Percentiles rank a stretch among this genome's conserved stretches.
These are phyloP conservation scores for Megastigmus dorsalis DNA, from an alignment of 2,888 invertebrate genomes.

Conservation along the genomic window DNA sequence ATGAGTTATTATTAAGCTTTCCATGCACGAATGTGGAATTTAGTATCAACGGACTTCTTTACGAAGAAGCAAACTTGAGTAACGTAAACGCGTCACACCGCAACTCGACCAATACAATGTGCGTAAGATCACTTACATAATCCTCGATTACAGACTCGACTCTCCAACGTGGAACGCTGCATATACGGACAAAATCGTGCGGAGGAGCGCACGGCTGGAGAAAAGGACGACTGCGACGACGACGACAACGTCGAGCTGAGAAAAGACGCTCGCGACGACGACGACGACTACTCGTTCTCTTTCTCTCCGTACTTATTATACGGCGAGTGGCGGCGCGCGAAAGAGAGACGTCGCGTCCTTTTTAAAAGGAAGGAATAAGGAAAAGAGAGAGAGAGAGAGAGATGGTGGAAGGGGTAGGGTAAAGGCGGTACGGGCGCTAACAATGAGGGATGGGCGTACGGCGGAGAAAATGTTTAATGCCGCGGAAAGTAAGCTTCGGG, in stretches of 20 bases:
- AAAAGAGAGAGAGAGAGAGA: constrained; percentile 10
- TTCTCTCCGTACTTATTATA: constrained; percentile 22
- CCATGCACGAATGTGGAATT: too few species aligned
- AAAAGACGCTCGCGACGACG: constrained; percentile 28
- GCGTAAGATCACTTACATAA: too few species aligned
- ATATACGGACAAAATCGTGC: too few species aligned
- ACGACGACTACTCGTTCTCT: not conserved
- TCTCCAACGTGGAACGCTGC: too few species aligned
- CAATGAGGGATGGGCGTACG: constrained; percentile 73
- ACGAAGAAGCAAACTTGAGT: too few species aligned
- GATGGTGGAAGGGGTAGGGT: not conserved
- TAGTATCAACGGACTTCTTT: too few species aligned
- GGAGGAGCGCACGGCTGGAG: not conserved
- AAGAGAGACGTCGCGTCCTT: constrained; percentile 38
- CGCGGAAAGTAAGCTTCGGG: constrained; percentile 71
- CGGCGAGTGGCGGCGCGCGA: not conserved
- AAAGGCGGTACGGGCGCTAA: constrained; percentile 62
- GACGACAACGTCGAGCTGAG: not conserved
- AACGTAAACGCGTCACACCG: too few species aligned
- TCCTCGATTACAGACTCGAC: too few species aligned
- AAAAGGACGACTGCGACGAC: not conserved
- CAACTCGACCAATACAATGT: too few species aligned
- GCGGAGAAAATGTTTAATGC: constrained; percentile 72
- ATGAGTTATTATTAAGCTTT: too few species aligned
- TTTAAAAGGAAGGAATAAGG: too few species aligned